Percentiles rank a stretch among this genome's conserved stretches.
Evolutionary conservation across 2,888 invertebrate species (phyloP).

Genomic region (Bombylius discolor): DNA sequence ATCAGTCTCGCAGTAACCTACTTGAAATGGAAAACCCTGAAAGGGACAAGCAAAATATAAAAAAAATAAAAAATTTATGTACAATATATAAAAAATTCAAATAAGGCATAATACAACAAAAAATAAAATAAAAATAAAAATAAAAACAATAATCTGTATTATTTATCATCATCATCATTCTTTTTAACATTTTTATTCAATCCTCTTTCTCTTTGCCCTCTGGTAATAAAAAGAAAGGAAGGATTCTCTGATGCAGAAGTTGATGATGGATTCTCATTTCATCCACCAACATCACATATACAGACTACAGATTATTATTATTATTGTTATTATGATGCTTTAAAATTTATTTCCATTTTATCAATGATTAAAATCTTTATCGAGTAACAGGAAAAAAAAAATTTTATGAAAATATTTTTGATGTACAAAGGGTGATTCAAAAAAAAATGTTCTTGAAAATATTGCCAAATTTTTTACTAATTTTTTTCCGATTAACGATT

Average conservation of each 20-base stretch:
- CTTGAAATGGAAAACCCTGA: constrained; percentile 51
- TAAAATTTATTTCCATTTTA: background rate
- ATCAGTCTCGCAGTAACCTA: constrained; percentile 58
- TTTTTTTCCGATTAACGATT: too few species aligned
- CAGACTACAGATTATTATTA: too few species aligned
- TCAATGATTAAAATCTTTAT: background rate
- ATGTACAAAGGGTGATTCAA: too few species aligned
- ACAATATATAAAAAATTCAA: background rate
- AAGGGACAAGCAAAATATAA: constrained; percentile 5
- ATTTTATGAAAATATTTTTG: background rate
- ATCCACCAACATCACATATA: too few species aligned
- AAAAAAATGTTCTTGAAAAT: too few species aligned
- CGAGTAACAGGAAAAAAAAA: background rate
- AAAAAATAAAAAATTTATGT: background rate
- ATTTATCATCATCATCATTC: too few species aligned
- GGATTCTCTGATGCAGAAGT: too few species aligned
- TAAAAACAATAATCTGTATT: background rate
- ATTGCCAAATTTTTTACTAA: too few species aligned
- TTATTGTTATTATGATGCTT: background rate
- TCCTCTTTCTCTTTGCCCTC: too few species aligned
- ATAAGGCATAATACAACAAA: background rate
- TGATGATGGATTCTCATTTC: too few species aligned
- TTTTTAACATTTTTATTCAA: too few species aligned
- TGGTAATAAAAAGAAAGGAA: too few species aligned
- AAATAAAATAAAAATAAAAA: background rate